Conservation (phyloP, 1,140 invertebrate genomes). For the Cepaea nemoralis region DNA sequence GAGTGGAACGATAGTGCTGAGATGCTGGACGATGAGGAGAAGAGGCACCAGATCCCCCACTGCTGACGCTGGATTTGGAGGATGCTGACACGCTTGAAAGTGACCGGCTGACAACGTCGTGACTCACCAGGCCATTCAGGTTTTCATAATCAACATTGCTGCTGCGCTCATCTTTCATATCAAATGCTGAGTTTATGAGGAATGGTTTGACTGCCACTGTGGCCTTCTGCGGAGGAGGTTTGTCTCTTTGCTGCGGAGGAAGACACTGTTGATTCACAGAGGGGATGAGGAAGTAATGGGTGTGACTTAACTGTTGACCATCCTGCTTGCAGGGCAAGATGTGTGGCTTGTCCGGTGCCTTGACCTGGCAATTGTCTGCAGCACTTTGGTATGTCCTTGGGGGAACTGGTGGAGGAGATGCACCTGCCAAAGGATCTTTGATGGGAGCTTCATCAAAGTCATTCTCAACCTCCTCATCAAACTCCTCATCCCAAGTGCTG, state of each 20-base stretch:
- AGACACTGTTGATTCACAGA: slow-evolving; percentile 48
- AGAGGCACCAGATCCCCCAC: background rate
- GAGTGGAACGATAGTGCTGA: background rate
- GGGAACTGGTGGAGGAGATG: slow-evolving; percentile 64
- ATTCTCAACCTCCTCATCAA: slow-evolving; percentile 40
- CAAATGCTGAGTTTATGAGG: slow-evolving; percentile 46
- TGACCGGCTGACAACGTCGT: background rate
- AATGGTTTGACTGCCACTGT: slow-evolving; percentile 64
- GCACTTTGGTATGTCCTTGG: slow-evolving; percentile 58
- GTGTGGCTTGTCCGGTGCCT: slow-evolving; percentile 40
- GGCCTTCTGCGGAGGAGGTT: slow-evolving; percentile 46
- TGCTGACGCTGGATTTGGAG: background rate
- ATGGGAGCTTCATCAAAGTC: slow-evolving; percentile 40
- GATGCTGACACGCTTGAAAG: slow-evolving; percentile 19
- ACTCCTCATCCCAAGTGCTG: slow-evolving; percentile 56
- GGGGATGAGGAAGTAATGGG: slow-evolving; percentile 71
- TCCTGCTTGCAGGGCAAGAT: slow-evolving; percentile 67
- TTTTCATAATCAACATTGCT: slow-evolving; percentile 58
- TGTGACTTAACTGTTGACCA: slow-evolving; percentile 69
- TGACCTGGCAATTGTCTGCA: background rate
- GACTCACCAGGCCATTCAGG: slow-evolving; percentile 24
- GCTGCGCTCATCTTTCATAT: slow-evolving; percentile 29
- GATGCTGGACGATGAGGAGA: background rate
- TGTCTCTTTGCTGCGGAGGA: background rate
- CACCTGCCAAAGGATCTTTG: background rate